Conservation (phyloP, 2,888 invertebrate genomes). For the Suillia variegata region DNA sequence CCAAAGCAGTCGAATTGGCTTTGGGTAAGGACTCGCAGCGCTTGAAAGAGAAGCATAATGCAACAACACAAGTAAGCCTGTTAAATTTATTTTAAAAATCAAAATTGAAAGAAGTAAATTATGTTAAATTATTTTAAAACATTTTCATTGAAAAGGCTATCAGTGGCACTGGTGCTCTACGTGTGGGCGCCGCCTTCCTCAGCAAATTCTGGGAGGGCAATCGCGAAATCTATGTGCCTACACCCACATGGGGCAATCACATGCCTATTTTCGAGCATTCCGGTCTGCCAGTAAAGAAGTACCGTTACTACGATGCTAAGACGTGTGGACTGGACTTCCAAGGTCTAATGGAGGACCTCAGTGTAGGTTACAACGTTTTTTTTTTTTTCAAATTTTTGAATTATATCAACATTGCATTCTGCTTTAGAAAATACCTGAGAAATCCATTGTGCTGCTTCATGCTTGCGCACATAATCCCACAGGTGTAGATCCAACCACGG, state of each 20-base stretch:
- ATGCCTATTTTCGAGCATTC: conserved; percentile 90
- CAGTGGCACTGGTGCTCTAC: conserved; percentile 96
- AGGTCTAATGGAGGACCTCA: conserved; percentile 87
- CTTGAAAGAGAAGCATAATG: conserved; percentile 71
- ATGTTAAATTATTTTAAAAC: conserved; percentile 6
- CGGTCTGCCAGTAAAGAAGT: conserved; percentile 83
- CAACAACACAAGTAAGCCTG: conserved; percentile 72
- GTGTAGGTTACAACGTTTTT: conserved; percentile 64
- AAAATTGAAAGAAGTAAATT: too few relatives aligned
- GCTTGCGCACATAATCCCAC: conserved; percentile 99
- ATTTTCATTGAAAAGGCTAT: conserved; percentile 70
- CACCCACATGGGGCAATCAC: conserved; percentile 99
- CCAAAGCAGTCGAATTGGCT: conserved; percentile 83
- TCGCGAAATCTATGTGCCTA: conserved; percentile 86
- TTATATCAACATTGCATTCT: conserved; percentile 23
- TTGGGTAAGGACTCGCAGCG: conserved; percentile 78
- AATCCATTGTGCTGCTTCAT: conserved; percentile 87
- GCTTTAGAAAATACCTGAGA: conserved; percentile 87
- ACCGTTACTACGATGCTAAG: conserved; percentile 91
- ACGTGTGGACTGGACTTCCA: conserved; percentile 92
- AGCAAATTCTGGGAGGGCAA: conserved; percentile 77
- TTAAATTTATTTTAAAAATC: not conserved
- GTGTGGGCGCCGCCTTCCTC: conserved; percentile 88
- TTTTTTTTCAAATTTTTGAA: not conserved
- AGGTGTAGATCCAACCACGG: conserved; percentile 85